phyloP scores from a whole-genome alignment of 2,113 vertebrate genomes.

The Odocoileus virginianus region DNA sequence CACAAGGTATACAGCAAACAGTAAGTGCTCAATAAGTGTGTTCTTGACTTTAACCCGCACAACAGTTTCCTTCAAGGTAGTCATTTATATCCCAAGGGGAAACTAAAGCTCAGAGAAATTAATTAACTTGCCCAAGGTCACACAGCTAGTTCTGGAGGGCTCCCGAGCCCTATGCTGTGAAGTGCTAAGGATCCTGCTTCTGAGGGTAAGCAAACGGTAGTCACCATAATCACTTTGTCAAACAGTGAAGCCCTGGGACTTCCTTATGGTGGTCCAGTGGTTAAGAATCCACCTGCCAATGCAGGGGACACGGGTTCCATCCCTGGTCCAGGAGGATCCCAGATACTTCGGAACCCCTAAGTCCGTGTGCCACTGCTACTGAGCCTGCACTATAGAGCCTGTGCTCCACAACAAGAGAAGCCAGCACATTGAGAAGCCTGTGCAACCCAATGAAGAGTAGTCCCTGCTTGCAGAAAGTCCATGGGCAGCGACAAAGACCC shows the following conservation, averaged over 20 bases:
- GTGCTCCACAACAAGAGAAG: neutral
- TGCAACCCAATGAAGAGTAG: neutral
- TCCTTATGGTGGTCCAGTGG: neutral
- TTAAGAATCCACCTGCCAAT: neutral
- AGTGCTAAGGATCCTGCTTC: neutral
- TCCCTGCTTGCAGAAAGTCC: neutral
- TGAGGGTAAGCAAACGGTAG: neutral
- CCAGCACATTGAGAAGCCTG: neutral
- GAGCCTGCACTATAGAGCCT: neutral
- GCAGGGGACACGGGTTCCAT: neutral
- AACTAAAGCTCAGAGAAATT: neutral
- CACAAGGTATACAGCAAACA: neutral
- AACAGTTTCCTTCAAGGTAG: neutral
- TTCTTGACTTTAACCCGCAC: neutral
- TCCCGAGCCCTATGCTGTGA: neutral
- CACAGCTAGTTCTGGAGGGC: neutral
- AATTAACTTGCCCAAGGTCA: neutral
- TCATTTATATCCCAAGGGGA: neutral
- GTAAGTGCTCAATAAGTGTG: neutral
- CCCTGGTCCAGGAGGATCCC: neutral
- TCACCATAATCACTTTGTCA: neutral
- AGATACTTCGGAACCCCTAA: neutral
- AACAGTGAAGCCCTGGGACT: neutral
- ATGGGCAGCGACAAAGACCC: neutral
- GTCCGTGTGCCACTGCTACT: rapidly evolving